phyloP scores from a whole-genome alignment of 1,140 invertebrate genomes.

The Drosophila trapezifrons region DNA sequence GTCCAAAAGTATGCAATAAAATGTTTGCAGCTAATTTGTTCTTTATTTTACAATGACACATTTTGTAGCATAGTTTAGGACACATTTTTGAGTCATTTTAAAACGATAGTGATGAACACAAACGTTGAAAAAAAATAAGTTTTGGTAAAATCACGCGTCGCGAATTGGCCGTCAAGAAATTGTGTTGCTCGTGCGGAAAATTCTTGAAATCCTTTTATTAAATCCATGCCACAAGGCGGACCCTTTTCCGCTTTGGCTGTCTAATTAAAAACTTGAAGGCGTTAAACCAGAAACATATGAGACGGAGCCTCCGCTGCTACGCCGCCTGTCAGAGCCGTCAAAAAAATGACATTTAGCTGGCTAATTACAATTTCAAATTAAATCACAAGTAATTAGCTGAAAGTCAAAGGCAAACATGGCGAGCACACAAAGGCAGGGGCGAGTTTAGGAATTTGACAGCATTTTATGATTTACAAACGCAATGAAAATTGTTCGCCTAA shows the following conservation, averaged over 20 bases:
- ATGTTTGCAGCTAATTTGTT: too few species aligned
- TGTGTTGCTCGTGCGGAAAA: not conserved
- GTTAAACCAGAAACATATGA: slow-evolving; percentile 56
- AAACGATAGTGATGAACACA: too few species aligned
- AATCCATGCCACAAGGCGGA: slow-evolving; percentile 13
- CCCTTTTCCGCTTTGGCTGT: slow-evolving; percentile 13
- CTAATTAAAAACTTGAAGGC: slow-evolving; percentile 66
- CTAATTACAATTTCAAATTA: slow-evolving; percentile 84
- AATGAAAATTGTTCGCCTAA: slow-evolving; percentile 70
- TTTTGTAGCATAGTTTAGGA: too few species aligned
- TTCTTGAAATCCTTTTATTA: slow-evolving; percentile 2
- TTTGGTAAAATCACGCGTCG: not conserved
- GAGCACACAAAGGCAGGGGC: slow-evolving; percentile 8
- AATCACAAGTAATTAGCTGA: slow-evolving; percentile 78
- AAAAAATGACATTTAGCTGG: slow-evolving; percentile 78
- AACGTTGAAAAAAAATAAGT: too few species aligned
- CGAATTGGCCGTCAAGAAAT: not conserved
- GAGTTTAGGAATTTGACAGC: slow-evolving; percentile 63
- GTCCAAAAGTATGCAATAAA: too few species aligned
- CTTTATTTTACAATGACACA: too few species aligned
- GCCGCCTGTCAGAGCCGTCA: slow-evolving; percentile 67
- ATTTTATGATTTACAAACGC: slow-evolving; percentile 79
- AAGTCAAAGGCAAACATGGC: slow-evolving; percentile 62
- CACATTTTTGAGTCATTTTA: too few species aligned
- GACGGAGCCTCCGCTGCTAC: slow-evolving; percentile 18